Conservation (phyloP, 2,888 invertebrate species). For the Hipparchia semele region DNA sequence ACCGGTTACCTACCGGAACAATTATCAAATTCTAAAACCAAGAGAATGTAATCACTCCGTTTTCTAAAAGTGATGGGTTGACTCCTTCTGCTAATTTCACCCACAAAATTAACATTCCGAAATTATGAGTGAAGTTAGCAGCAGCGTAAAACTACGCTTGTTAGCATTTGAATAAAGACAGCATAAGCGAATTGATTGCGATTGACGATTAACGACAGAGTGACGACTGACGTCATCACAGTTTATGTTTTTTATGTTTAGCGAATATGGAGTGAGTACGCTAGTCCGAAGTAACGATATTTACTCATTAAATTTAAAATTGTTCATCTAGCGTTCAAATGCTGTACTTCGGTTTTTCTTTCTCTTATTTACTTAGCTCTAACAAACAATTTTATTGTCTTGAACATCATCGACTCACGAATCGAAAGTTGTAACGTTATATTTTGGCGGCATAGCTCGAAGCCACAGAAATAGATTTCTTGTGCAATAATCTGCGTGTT, state of each 20-base stretch:
- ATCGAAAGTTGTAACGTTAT: conserved; percentile 64
- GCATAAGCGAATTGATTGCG: no score
- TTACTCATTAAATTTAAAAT: conserved; percentile 45
- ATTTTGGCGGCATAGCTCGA: conserved; percentile 78
- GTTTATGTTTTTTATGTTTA: conserved; percentile 79
- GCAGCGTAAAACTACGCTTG: no score
- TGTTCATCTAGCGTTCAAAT: conserved; percentile 51
- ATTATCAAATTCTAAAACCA: no score
- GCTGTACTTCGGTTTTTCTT: conserved; percentile 47
- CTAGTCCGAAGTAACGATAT: conserved; percentile 60
- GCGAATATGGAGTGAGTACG: conserved; percentile 46
- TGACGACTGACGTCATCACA: conserved; percentile 48
- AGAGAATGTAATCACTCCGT: no score
- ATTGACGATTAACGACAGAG: neutral
- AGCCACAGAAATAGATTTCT: conserved; percentile 80
- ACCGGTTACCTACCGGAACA: no score
- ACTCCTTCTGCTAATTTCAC: no score
- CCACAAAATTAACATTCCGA: no score
- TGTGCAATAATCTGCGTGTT: conserved; percentile 68
- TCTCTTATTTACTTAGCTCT: conserved; percentile 22
- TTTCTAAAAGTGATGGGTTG: no score
- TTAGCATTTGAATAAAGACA: no score
- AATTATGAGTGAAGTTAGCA: no score
- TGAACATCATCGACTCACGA: conserved; percentile 39
- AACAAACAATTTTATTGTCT: conserved; percentile 16